Conservation (phyloP, 2,797 vertebrate genomes). For the Myiotriccus ornatus region DNA sequence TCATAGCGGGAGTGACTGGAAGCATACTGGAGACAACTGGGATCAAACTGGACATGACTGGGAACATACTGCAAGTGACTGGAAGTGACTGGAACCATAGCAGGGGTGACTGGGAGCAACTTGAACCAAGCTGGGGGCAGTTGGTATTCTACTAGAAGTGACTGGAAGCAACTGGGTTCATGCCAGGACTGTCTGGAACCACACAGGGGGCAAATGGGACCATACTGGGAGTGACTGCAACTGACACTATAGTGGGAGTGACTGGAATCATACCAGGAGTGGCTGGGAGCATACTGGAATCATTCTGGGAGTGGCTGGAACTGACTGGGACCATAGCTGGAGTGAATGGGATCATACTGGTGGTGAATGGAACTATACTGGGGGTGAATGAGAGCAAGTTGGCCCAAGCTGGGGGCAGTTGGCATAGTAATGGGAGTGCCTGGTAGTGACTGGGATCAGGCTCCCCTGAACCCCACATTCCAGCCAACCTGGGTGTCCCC, state of each 20-base stretch:
- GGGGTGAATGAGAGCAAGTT: not conserved
- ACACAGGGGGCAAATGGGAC: not conserved
- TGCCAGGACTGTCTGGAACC: not conserved
- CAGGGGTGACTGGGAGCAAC: not conserved
- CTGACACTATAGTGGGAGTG: not conserved
- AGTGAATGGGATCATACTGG: not conserved
- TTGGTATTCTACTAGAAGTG: not conserved
- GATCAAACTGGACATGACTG: not conserved
- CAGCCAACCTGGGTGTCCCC: fast-evolving
- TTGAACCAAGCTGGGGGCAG: not conserved
- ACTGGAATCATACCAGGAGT: not conserved
- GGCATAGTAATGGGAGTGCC: not conserved
- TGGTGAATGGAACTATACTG: not conserved
- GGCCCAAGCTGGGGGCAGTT: not conserved
- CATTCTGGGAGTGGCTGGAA: no score
- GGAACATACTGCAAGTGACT: not conserved
- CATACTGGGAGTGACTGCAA: not conserved
- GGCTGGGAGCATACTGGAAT: no score
- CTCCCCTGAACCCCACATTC: not conserved
- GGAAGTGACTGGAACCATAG: not conserved
- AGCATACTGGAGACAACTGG: not conserved
- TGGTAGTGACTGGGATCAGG: not conserved
- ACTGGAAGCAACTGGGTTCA: not conserved
- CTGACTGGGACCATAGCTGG: not conserved
- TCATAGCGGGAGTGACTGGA: not conserved